A percentile compares a stretch with the other conserved stretches of the same genome.
Conservation (phyloP, 2,113 vertebrate genomes). For the Stomatorhinus ivindoensis region DNA sequence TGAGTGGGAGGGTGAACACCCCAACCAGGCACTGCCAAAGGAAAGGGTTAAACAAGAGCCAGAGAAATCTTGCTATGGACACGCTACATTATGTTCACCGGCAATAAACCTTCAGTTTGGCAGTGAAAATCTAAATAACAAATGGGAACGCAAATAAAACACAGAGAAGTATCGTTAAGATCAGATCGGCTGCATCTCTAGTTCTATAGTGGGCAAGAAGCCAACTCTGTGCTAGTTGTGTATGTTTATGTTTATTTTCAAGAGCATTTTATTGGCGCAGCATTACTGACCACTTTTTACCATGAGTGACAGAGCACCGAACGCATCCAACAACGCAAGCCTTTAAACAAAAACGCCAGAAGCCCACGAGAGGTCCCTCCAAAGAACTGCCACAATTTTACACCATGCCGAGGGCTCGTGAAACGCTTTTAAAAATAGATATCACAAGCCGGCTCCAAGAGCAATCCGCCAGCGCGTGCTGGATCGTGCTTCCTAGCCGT, state of each 20-base stretch:
- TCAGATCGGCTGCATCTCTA: background rate
- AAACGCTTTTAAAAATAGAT: slow-evolving; percentile 1
- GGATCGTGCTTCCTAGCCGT: background rate
- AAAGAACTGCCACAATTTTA: background rate
- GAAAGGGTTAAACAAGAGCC: background rate
- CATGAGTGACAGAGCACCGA: background rate
- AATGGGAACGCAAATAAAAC: background rate
- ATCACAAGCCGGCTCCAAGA: background rate
- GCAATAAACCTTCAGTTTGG: background rate
- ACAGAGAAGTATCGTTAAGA: background rate
- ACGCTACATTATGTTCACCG: background rate
- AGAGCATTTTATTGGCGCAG: background rate
- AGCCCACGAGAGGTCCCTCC: background rate
- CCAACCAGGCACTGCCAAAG: background rate
- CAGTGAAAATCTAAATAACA: background rate
- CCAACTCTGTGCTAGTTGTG: background rate
- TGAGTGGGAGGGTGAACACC: background rate
- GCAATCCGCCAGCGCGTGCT: background rate
- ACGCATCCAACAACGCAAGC: background rate
- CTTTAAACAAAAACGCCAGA: background rate
- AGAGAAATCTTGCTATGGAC: background rate
- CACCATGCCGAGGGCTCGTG: background rate
- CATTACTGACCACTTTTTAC: background rate
- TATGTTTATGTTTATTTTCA: slow-evolving; percentile 5
- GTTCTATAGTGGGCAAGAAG: background rate